Evolutionary conservation across 2,113 vertebrate species (phyloP).

Genomic region (Festucalex cinctus): DNA sequence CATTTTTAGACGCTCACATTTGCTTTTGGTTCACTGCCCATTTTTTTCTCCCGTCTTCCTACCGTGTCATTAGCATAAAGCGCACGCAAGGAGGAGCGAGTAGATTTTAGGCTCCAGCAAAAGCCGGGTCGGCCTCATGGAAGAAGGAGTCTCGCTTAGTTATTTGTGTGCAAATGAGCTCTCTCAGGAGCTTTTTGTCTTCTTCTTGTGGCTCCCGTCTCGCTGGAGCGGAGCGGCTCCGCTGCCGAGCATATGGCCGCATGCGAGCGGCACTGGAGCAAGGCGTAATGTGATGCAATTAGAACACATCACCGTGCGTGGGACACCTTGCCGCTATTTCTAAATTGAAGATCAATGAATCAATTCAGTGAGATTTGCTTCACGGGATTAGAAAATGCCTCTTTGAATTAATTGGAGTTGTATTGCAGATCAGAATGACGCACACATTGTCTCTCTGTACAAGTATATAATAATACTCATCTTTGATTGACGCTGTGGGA

Average conservation of each 20-base stretch:
- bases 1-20: slow-evolving; percentile 52
- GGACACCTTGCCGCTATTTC: not conserved
- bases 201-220: slow-evolving; percentile 42
- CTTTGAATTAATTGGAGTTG: too few relatives aligned
- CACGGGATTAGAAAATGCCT: not conserved
- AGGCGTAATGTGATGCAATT: not conserved
- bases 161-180: slow-evolving; percentile 62
- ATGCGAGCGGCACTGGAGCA: slow-evolving; percentile 29
- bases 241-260: slow-evolving; percentile 44
- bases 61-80: slow-evolving; percentile 46
- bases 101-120: slow-evolving; percentile 21
- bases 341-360: not conserved
- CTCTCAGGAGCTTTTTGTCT: slow-evolving; percentile 54
- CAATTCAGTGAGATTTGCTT: not conserved
- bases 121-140: not conserved
- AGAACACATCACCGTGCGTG: not conserved
- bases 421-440: too few relatives aligned
- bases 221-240: slow-evolving; percentile 42
- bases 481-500: not conserved
- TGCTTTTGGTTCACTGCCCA: slow-evolving; percentile 28
- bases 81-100: slow-evolving; percentile 22
- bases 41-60: slow-evolving; percentile 7
- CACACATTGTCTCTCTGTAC: too few relatives aligned
- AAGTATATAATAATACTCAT: not conserved
- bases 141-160: slow-evolving; percentile 24